phyloP scores from a whole-genome alignment of 92 coral and sea anemone species.

The Heteractis magnifica region DNA sequence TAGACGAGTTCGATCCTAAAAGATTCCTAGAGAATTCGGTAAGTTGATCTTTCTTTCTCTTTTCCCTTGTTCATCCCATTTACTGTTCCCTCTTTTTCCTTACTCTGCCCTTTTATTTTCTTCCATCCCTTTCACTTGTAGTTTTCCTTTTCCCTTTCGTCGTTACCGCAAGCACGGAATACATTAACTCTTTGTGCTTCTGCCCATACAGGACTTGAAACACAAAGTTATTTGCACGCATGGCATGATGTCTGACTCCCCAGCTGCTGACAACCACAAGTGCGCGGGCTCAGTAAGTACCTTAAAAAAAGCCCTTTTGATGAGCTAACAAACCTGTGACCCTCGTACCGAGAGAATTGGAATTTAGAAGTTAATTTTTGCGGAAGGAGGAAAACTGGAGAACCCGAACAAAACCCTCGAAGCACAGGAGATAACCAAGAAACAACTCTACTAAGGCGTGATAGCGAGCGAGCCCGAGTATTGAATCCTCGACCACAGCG shows the following conservation, averaged over 20 bases:
- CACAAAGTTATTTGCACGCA: constrained; percentile 62
- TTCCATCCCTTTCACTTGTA: not conserved
- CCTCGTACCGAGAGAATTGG: too few relatives aligned
- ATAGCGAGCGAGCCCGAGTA: too few relatives aligned
- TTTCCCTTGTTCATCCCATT: not conserved
- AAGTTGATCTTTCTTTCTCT: not conserved
- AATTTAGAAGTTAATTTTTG: too few relatives aligned
- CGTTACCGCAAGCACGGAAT: too few relatives aligned
- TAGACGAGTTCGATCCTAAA: constrained; percentile 29
- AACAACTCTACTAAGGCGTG: too few relatives aligned
- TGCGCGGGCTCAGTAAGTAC: constrained; percentile 80
- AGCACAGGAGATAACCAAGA: too few relatives aligned
- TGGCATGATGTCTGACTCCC: constrained; percentile 56
- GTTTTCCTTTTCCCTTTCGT: not conserved
- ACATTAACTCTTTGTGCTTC: not conserved
- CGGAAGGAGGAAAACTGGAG: too few relatives aligned
- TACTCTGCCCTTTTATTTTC: not conserved
- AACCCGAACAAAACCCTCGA: too few relatives aligned
- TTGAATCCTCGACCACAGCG: too few relatives aligned
- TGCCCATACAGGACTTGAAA: constrained; percentile 43
- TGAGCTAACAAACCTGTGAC: not conserved
- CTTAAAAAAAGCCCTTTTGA: not conserved
- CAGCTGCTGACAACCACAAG: constrained; percentile 68
- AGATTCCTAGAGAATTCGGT: constrained; percentile 26
- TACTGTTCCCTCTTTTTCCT: not conserved